A percentile compares a stretch with the other conserved stretches of the same genome.
Evolutionary conservation across 2,888 invertebrate genomes (phyloP).

Genomic region (Acanthosepion pharaonis): DNA sequence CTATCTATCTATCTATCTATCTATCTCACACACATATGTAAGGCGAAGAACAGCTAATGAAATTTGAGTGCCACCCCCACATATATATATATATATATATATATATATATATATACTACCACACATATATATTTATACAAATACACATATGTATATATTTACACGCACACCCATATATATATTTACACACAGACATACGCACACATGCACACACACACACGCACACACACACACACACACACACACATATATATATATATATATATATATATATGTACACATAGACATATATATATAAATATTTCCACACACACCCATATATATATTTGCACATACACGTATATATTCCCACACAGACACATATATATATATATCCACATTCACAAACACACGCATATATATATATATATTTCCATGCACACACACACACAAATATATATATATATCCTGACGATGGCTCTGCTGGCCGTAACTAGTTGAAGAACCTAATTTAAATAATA

Average conservation of each 20-base stretch:
- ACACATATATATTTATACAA: too few species aligned
- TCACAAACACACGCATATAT: background rate
- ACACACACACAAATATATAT: background rate
- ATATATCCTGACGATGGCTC: background rate
- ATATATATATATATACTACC: too few species aligned
- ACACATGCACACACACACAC: background rate
- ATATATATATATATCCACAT: background rate
- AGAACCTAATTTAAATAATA: too few species aligned
- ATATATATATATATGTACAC: background rate
- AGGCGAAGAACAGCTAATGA: too few species aligned
- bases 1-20: too few species aligned
- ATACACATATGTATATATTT: too few species aligned
- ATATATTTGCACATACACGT: background rate
- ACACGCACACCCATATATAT: too few species aligned
- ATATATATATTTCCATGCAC: background rate
- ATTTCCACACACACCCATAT: background rate
- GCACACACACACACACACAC: background rate
- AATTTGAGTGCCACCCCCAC: too few species aligned
- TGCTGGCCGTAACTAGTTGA: too few species aligned
- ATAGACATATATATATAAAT: background rate
- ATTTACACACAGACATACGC: background rate
- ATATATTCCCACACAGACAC: background rate
- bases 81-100: too few species aligned
- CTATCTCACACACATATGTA: too few species aligned
- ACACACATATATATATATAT: background rate